Conservation (phyloP, 2,888 invertebrate species). For the Acleris literana region DNA sequence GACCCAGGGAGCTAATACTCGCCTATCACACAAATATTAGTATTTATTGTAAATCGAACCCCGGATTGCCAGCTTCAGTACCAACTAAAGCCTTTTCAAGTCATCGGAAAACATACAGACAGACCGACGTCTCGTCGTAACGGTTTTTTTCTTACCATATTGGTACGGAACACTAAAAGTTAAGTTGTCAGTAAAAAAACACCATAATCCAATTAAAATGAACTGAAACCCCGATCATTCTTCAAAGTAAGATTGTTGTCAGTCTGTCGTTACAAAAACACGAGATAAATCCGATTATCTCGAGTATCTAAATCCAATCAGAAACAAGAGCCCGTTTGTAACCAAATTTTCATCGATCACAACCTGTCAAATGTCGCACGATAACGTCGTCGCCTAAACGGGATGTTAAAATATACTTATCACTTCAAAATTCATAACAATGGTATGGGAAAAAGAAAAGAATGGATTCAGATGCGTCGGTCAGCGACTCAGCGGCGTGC, state of each 20-base stretch:
- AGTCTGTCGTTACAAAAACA: conserved; percentile 7
- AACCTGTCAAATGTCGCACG: conserved; percentile 52
- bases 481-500: conserved; percentile 34
- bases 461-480: neutral
- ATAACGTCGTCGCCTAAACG: conserved; percentile 56
- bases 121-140: no score
- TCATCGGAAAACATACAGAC: no score
- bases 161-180: no score
- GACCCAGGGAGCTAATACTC: no score
- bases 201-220: conserved; percentile 13
- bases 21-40: no score
- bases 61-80: no score
- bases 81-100: no score
- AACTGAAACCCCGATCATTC: conserved; percentile 4
- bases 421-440: neutral
- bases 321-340: conserved; percentile 29
- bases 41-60: no score
- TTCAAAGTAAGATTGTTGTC: conserved; percentile 2
- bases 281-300: conserved; percentile 24
- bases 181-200: neutral
- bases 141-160: no score
- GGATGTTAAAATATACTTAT: conserved; percentile 41
- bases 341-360: conserved; percentile 53
- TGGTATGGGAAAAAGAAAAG: neutral
- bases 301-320: conserved; percentile 32